These are phyloP conservation scores for Elegia similella DNA, from an alignment of 2,888 invertebrate species.

Conservation along the genomic window DNA sequence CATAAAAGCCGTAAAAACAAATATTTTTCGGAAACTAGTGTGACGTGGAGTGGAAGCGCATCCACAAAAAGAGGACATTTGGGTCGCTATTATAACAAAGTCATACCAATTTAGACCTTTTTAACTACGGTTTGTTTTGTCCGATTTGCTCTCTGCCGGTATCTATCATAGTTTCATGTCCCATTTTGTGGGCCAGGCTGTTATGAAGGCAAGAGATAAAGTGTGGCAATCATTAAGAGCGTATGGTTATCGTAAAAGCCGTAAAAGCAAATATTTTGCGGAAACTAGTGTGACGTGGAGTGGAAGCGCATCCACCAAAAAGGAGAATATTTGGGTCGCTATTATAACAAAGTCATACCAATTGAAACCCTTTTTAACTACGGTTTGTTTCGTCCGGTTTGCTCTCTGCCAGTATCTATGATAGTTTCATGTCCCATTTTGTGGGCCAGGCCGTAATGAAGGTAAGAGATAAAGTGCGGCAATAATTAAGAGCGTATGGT, in stretches of 20 bases:
- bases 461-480: not conserved
- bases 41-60: not conserved
- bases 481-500: not conserved
- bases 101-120: too few species aligned
- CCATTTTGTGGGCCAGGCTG: slow-evolving; percentile 1
- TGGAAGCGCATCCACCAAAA: too few species aligned
- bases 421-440: not conserved
- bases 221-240: not conserved
- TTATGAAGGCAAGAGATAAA: not conserved
- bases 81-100: too few species aligned
- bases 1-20: slow-evolving; percentile 5
- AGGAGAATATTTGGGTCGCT: too few species aligned
- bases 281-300: not conserved
- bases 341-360: too few species aligned
- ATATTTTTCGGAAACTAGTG: not conserved
- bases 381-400: too few species aligned
- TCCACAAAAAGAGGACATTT: too few species aligned
- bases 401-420: too few species aligned
- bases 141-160: too few species aligned
- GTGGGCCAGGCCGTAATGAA: not conserved
- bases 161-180: not conserved
- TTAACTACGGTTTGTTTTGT: too few species aligned
- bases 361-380: too few species aligned
- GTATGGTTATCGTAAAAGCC: slow-evolving; percentile 4
- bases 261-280: slow-evolving; percentile 1